These are phyloP conservation scores for Harpagus bidentatus DNA, from an alignment of 2,113 vertebrate species.

Conservation along the genomic window DNA sequence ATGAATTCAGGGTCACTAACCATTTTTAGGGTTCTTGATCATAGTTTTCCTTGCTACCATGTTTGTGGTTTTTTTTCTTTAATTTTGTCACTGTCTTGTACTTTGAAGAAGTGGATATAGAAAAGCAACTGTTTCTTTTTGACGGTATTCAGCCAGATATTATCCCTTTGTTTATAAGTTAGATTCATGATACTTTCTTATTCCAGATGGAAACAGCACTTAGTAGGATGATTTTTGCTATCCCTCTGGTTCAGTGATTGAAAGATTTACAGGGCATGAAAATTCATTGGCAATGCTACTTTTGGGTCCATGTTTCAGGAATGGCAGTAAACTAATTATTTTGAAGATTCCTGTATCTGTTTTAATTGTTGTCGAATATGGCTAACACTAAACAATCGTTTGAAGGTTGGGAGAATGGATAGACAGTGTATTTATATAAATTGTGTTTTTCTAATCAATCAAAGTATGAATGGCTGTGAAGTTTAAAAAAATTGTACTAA, in stretches of 20 bases:
- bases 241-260: background rate
- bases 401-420: background rate
- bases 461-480: background rate
- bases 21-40: background rate
- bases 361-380: background rate
- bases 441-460: background rate
- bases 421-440: background rate
- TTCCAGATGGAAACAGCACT: background rate
- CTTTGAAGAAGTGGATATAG: background rate
- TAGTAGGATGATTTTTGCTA: background rate
- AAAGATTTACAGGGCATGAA: background rate
- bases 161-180: background rate
- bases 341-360: background rate
- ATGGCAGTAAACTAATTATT: background rate
- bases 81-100: background rate
- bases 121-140: background rate
- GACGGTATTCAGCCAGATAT: background rate
- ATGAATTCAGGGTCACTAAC: background rate
- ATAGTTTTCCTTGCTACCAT: background rate
- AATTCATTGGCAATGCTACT: background rate
- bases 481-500: background rate
- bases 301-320: background rate
- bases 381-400: background rate
- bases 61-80: background rate
- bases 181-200: background rate